Conservation (phyloP, 2,888 invertebrate species). For the Aspidapion aeneum region DNA sequence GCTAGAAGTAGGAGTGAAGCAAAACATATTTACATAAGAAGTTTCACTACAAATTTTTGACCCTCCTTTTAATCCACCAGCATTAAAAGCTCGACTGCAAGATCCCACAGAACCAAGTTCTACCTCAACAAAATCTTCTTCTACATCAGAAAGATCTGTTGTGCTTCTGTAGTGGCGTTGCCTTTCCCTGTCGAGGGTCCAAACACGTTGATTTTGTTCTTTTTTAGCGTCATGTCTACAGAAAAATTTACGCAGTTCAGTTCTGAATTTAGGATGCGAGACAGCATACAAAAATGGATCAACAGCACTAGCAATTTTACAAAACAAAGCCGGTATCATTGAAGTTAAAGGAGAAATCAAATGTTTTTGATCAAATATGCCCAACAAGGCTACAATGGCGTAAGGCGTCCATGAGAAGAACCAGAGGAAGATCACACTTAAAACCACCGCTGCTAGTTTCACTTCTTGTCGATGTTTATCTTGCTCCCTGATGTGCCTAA, state of each 20-base stretch:
- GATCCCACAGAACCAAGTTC: neutral
- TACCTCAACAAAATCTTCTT: slow-evolving; percentile 14
- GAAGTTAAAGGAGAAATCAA: slow-evolving; percentile 66
- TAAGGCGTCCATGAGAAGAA: slow-evolving; percentile 83
- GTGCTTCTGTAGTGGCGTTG: neutral
- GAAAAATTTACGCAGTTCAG: slow-evolving; percentile 46
- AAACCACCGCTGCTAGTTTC: slow-evolving; percentile 64
- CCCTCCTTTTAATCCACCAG: slow-evolving; percentile 3
- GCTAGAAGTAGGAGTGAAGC: slow-evolving; percentile 51
- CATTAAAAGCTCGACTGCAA: neutral
- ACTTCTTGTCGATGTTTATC: slow-evolving; percentile 68
- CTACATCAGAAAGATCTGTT: slow-evolving; percentile 6
- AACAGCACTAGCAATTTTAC: slow-evolving; percentile 76
- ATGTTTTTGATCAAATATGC: slow-evolving; percentile 62
- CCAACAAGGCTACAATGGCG: slow-evolving; percentile 69
- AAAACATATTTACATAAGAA: slow-evolving; percentile 15
- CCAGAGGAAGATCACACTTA: slow-evolving; percentile 69
- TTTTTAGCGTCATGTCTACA: neutral
- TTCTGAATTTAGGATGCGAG: slow-evolving; percentile 73
- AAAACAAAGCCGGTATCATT: slow-evolving; percentile 76
- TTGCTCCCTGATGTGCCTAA: slow-evolving; percentile 58
- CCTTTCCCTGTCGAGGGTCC: neutral
- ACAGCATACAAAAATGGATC: slow-evolving; percentile 79
- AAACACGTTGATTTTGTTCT: neutral
- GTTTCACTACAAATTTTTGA: neutral